Conservation (phyloP, 2,113 vertebrate species). For the Isurus oxyrinchus region DNA sequence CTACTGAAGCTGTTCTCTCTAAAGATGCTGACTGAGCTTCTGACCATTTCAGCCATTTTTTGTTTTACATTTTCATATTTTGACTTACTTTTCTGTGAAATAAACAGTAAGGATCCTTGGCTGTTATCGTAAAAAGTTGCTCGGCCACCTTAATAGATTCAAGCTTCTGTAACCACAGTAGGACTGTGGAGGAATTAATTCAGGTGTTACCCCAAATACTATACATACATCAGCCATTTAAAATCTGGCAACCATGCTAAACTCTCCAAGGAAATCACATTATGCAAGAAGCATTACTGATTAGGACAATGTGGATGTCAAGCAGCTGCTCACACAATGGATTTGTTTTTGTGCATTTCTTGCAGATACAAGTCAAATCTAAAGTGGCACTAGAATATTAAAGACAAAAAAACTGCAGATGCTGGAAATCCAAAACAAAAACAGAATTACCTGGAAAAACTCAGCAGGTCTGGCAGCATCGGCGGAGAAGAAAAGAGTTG, state of each 20-base stretch:
- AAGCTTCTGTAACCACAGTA: neutral
- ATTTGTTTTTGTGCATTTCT: neutral
- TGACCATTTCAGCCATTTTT: neutral
- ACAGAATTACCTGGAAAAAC: no score
- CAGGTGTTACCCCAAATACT: neutral
- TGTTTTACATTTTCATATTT: neutral
- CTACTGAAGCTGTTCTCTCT: neutral
- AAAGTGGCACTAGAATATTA: neutral
- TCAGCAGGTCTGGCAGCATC: no score
- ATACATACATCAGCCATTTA: neutral
- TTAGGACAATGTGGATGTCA: neutral
- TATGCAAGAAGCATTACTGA: neutral
- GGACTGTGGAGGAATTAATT: neutral
- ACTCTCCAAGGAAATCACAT: conserved; percentile 14
- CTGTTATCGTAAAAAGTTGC: neutral
- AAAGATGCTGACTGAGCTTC: neutral
- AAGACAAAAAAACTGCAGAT: no score
- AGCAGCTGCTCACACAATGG: neutral
- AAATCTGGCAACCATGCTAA: neutral
- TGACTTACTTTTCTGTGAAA: neutral
- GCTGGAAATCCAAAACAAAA: no score
- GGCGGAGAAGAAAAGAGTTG: no score
- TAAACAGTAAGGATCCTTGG: neutral
- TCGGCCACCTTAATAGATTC: neutral
- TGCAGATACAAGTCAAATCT: neutral